These are phyloP conservation scores for Metacarcinus magister DNA, from an alignment of 2,888 invertebrate species.

Conservation along the genomic window DNA sequence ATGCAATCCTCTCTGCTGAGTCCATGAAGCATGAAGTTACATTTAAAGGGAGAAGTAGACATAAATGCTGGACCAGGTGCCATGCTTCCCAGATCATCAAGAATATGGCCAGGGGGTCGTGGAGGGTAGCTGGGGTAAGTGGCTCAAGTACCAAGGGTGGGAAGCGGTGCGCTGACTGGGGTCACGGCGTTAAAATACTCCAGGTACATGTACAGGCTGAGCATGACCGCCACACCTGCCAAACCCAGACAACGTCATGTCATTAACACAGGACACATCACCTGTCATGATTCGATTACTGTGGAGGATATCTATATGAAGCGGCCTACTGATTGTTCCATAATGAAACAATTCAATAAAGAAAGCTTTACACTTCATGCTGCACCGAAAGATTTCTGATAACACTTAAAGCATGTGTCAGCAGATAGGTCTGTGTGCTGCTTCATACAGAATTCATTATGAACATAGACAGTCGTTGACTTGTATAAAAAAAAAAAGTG, in stretches of 20 bases:
- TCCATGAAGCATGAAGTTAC: constrained; percentile 32
- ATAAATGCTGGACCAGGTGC: constrained; percentile 33
- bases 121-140: constrained; percentile 57
- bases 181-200: constrained; percentile 73
- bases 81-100: constrained; percentile 57
- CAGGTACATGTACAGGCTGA: constrained; percentile 71
- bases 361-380: background rate
- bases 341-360: background rate
- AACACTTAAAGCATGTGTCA: constrained; percentile 39
- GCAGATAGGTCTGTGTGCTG: constrained; percentile 10
- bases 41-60: constrained; percentile 40
- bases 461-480: background rate
- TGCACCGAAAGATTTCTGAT: background rate
- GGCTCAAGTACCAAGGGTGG: constrained; percentile 65
- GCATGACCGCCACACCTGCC: constrained; percentile 74
- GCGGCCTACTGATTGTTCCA: constrained; percentile 26
- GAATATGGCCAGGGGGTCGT: constrained; percentile 58
- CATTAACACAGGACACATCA: constrained; percentile 43
- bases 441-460: constrained; percentile 9
- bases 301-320: constrained; percentile 44
- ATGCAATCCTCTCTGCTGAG: constrained; percentile 29
- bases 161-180: constrained; percentile 68
- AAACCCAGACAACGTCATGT: constrained; percentile 56
- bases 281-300: constrained; percentile 6
- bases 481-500: background rate